Conservation (phyloP, 2,888 invertebrate genomes). For the Rotaria sp. region DNA sequence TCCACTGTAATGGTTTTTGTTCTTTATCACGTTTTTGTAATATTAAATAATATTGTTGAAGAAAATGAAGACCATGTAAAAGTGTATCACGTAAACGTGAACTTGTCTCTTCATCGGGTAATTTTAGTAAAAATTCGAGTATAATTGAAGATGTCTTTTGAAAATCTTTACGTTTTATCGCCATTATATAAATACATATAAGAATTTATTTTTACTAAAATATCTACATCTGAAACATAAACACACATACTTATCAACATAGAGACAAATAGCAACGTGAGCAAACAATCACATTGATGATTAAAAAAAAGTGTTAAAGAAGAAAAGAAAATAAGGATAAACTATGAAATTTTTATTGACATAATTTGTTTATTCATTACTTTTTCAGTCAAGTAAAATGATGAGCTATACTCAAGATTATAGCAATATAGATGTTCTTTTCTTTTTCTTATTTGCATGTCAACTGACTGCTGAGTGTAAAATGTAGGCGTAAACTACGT, state of each 20-base stretch:
- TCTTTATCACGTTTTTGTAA: slow-evolving; percentile 39
- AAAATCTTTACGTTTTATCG: slow-evolving; percentile 38
- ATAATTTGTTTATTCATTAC: not conserved
- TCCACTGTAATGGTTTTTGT: slow-evolving; percentile 38
- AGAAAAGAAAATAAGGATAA: not conserved
- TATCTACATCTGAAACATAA: slow-evolving; percentile 17
- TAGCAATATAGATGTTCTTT: not conserved
- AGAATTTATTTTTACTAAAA: not conserved
- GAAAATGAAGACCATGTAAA: slow-evolving; percentile 37
- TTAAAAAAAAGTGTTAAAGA: not conserved
- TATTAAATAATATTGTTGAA: slow-evolving; percentile 37
- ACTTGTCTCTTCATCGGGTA: slow-evolving; percentile 39
- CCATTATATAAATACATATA: slow-evolving; percentile 24
- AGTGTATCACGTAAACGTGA: slow-evolving; percentile 39
- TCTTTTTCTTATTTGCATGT: not conserved
- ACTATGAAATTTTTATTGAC: not conserved
- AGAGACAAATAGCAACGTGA: slow-evolving; percentile 5
- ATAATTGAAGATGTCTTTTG: slow-evolving; percentile 40
- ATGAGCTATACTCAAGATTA: not conserved
- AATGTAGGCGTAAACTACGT: not conserved
- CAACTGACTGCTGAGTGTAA: not conserved
- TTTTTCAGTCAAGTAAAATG: not conserved
- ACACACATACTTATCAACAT: not conserved
- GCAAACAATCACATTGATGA: slow-evolving; percentile 3
- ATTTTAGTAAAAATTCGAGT: slow-evolving; percentile 38